Evolutionary conservation across 1,140 invertebrate genomes (phyloP), one percentile per base, ranked within the genome.

Genomic region (Atopsyche davidsoni): DNA sequence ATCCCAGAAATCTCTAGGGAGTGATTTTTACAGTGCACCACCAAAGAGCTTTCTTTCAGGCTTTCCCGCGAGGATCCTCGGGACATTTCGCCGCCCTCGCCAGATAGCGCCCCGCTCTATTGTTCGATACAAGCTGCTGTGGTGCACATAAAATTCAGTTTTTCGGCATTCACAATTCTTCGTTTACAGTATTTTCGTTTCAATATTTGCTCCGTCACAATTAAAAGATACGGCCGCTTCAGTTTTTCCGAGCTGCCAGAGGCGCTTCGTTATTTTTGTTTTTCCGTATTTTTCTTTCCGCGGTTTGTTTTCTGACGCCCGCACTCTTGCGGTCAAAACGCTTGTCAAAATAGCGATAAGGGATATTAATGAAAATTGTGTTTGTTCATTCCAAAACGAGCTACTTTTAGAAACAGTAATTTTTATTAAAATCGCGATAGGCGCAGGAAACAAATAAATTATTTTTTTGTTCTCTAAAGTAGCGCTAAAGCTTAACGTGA

Each of bases 191-290:
- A 38, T 16, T 41, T 25, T 41, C 38, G 34, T 44, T 51, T 51
- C 40, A 47, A 53, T 53, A 53, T 48, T 47, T 53, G 18, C 16
- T 18, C 14, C 25, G 44, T 38, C 39, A 43, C 40, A 53, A 53
- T 53, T 46, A 48, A 48, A 44, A 53, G 43, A 53, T 53, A 21
- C 25, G 24, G 49, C 28, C 13, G 36, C 21, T 21, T 19, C 22
- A 14, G 19, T 39, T 11, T 42, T 21, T 42, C 13, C 42, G 4
- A n/a, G 19, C 21, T 44, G 17, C 21, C 17, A n/a, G 25, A n/a
- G 21, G 4, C 16, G 28, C 6, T n/a, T 28, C 24, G n/a, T n/a
- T 28, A n/a, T 44, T 19, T 32, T 19, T 7, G 16, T 35, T 46
- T 46, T 35, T 44, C 23, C 10, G 13, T 17, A 10, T 23, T 21